These are phyloP conservation scores for Serripes groenlandicus DNA, from an alignment of 2,888 invertebrate genomes.

Conservation along the genomic window DNA sequence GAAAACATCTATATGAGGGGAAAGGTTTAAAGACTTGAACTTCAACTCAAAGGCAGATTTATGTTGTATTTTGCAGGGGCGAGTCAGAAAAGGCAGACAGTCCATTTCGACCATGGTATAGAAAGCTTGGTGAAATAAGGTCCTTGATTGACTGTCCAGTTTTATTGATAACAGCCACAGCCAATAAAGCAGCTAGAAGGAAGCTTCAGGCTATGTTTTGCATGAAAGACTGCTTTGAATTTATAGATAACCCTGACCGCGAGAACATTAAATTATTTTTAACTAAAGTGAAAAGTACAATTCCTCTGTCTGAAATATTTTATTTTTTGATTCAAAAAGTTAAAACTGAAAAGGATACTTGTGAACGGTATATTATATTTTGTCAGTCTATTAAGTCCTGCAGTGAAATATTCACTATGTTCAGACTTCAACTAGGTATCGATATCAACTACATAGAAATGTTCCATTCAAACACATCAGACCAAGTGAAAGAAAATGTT, in stretches of 20 bases:
- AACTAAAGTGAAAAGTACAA: slow-evolving; percentile 20
- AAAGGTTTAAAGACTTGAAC: no score
- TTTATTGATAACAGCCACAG: slow-evolving; percentile 55
- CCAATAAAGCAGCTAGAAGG: slow-evolving; percentile 19
- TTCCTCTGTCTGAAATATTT: slow-evolving; percentile 14
- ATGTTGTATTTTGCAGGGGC: slow-evolving; percentile 47
- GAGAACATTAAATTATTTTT: slow-evolving; percentile 43
- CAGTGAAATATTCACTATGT: slow-evolving; percentile 40
- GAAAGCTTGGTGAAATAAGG: slow-evolving; percentile 43
- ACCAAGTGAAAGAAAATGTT: slow-evolving; percentile 53
- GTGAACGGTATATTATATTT: slow-evolving; percentile 49
- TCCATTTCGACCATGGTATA: slow-evolving; percentile 59
- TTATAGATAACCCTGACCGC: slow-evolving; percentile 35
- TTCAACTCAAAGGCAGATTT: no score
- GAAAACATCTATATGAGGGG: no score
- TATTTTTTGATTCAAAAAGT: neutral
- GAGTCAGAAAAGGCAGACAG: slow-evolving; percentile 26
- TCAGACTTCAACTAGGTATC: slow-evolving; percentile 14
- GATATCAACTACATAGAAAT: slow-evolving; percentile 38
- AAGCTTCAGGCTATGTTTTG: slow-evolving; percentile 27
- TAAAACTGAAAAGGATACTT: slow-evolving; percentile 10
- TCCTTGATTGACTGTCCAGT: slow-evolving; percentile 39
- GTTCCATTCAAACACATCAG: slow-evolving; percentile 56
- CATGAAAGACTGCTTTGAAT: slow-evolving; percentile 28
- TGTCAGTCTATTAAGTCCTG: slow-evolving; percentile 51